phyloP scores from a whole-genome alignment of 1,140 invertebrate species.

The Tetragonula clypearis region DNA sequence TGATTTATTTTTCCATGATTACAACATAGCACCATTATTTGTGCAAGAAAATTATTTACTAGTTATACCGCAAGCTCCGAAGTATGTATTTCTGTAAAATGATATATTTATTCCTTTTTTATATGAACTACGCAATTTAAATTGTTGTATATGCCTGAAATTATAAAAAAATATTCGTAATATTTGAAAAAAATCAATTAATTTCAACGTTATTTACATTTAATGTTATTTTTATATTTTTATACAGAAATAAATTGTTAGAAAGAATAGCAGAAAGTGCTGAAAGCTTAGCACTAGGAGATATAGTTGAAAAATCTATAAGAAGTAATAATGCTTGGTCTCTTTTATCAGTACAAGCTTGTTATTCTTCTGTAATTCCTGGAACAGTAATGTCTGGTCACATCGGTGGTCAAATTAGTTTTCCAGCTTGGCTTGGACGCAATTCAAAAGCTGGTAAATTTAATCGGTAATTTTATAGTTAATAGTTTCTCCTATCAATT shows the following conservation, averaged over 20 bases:
- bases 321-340: slow-evolving; percentile 91
- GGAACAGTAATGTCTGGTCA: slow-evolving; percentile 92
- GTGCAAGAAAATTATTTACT: slow-evolving; percentile 98
- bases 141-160: not conserved
- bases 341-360: slow-evolving; percentile 95
- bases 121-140: not conserved
- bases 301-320: slow-evolving; percentile 92
- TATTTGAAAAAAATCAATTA: not conserved
- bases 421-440: slow-evolving; percentile 98
- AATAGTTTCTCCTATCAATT: not conserved
- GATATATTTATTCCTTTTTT: not conserved
- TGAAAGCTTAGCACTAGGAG: slow-evolving; percentile 92
- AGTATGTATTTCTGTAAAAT: slow-evolving; percentile 80
- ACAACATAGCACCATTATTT: slow-evolving; percentile 96
- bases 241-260: slow-evolving; percentile 83
- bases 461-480: slow-evolving; percentile 83
- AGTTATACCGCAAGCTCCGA: slow-evolving; percentile 86
- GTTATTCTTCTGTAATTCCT: slow-evolving; percentile 95
- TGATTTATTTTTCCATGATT: slow-evolving; percentile 98
- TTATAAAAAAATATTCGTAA: not conserved
- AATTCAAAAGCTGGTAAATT: slow-evolving; percentile 93
- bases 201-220: not conserved
- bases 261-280: slow-evolving; percentile 89
- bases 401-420: slow-evolving; percentile 90
- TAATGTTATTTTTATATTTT: not conserved